A percentile compares a stretch with the other conserved stretches of the same genome.
Evolutionary conservation across 2,797 vertebrate genomes (phyloP).

Genomic region (Sparidentex hasta): DNA sequence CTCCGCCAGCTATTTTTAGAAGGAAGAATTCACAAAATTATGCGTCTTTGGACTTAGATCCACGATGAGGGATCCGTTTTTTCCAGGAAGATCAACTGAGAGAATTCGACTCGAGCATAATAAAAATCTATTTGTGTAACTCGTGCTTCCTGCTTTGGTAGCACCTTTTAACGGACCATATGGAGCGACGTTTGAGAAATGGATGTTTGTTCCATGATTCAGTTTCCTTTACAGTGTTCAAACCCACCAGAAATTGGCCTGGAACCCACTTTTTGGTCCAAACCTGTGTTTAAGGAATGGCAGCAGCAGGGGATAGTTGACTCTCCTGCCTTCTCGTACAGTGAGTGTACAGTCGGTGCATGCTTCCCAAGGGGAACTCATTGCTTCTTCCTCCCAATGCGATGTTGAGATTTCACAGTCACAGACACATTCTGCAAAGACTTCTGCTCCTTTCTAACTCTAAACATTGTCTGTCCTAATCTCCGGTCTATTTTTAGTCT

Average conservation of each 20-base stretch:
- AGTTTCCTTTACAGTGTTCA: constrained; percentile 48
- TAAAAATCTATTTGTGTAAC: constrained; percentile 70
- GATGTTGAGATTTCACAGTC: constrained; percentile 59
- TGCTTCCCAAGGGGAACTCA: constrained; percentile 53
- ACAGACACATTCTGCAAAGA: constrained; percentile 48
- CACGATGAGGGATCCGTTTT: constrained; percentile 42
- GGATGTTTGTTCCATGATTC: constrained; percentile 45
- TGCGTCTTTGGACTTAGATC: constrained; percentile 73
- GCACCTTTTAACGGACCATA: constrained; percentile 54
- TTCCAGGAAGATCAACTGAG: constrained; percentile 70
- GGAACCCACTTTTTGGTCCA: constrained; percentile 13
- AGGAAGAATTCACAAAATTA: constrained; percentile 80
- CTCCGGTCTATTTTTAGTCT: constrained; percentile 75
- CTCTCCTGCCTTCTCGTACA: constrained; percentile 25
- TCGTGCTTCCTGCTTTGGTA: constrained; percentile 60
- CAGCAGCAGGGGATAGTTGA: constrained; percentile 19
- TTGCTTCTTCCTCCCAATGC: constrained; percentile 33
- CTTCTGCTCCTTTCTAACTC: constrained; percentile 57
- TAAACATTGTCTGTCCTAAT: constrained; percentile 64
- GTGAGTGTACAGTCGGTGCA: constrained; percentile 26
- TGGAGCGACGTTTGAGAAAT: constrained; percentile 53
- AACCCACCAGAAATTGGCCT: constrained; percentile 43
- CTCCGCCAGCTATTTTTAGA: constrained; percentile 81
- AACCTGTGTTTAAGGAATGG: constrained; percentile 44
- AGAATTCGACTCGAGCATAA: constrained; percentile 67